These are phyloP conservation scores for Cyrtodaria siliqua DNA, from an alignment of 2,888 invertebrate genomes.

Conservation along the genomic window DNA sequence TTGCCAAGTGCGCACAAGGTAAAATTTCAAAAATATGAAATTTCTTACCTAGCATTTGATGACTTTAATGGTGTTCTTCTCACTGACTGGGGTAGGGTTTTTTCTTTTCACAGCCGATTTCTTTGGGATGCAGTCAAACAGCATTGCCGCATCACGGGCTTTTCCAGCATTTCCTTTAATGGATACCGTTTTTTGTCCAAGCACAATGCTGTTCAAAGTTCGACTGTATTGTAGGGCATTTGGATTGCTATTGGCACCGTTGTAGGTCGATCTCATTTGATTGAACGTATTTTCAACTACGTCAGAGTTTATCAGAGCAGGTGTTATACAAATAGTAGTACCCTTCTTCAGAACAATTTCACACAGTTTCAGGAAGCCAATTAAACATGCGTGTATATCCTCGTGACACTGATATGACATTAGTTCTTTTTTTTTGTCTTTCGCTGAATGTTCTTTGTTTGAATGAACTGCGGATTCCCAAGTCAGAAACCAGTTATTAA, in stretches of 20 bases:
- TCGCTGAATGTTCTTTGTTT: neutral
- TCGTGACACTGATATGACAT: slow-evolving; percentile 55
- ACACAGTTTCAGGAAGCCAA: slow-evolving; percentile 52
- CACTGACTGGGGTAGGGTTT: slow-evolving; percentile 3
- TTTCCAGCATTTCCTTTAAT: slow-evolving; percentile 59
- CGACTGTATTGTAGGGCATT: slow-evolving; percentile 44
- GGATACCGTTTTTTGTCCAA: slow-evolving; percentile 50
- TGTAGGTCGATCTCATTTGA: slow-evolving; percentile 53
- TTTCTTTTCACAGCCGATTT: slow-evolving; percentile 6
- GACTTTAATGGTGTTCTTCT: slow-evolving; percentile 18
- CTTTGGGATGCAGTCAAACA: slow-evolving; percentile 13
- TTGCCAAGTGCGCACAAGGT: neutral
- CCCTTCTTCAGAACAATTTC: slow-evolving; percentile 4
- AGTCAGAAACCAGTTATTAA: slow-evolving; percentile 14
- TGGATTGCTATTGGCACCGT: slow-evolving; percentile 63
- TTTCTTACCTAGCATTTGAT: slow-evolving; percentile 13
- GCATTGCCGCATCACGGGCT: slow-evolving; percentile 27
- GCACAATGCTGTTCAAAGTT: slow-evolving; percentile 45
- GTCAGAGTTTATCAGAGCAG: slow-evolving; percentile 58
- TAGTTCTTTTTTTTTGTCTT: slow-evolving; percentile 1
- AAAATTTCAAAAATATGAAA: neutral
- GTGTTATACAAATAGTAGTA: slow-evolving; percentile 24
- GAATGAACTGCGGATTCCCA: slow-evolving; percentile 10
- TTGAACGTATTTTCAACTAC: slow-evolving; percentile 60
- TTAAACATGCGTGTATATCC: slow-evolving; percentile 49